A percentile compares a stretch with the other conserved stretches of the same genome.
Conservation (phyloP, 37 sponge, comb jelly and placozoan species). For the Eunapius fragilis region DNA sequence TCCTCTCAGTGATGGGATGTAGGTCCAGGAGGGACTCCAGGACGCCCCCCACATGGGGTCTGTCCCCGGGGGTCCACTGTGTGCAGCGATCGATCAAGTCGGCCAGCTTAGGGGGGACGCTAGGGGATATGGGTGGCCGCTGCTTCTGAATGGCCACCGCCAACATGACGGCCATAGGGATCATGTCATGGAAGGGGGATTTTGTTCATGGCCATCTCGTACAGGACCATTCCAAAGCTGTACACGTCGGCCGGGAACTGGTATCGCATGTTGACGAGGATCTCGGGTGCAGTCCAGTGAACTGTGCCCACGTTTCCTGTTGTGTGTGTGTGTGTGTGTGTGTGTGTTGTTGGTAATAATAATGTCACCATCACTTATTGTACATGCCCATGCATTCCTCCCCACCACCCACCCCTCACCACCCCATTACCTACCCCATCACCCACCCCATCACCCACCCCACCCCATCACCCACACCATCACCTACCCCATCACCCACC, state of each 20-base stretch:
- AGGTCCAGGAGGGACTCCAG: slow-evolving; percentile 15
- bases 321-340: slow-evolving; percentile 12
- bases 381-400: neutral
- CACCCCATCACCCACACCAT: too few relatives aligned
- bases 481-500: too few relatives aligned
- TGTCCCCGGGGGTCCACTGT: slow-evolving; percentile 39
- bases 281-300: slow-evolving; percentile 91
- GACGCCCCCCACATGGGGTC: slow-evolving; percentile 38
- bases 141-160: slow-evolving; percentile 76
- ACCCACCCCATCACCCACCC: neutral
- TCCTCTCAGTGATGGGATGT: slow-evolving; percentile 1
- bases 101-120: slow-evolving; percentile 6
- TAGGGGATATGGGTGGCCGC: slow-evolving; percentile 40
- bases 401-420: neutral
- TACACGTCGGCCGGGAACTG: slow-evolving; percentile 85
- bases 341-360: too few relatives aligned
- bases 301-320: slow-evolving; percentile 90
- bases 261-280: slow-evolving; percentile 74
- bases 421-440: slow-evolving; percentile 33
- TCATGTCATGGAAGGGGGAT: slow-evolving; percentile 72
- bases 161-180: slow-evolving; percentile 82
- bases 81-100: slow-evolving; percentile 65
- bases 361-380: too few relatives aligned
- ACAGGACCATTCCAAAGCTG: slow-evolving; percentile 86
- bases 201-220: slow-evolving; percentile 73